Evolutionary conservation across 2,888 invertebrate genomes (phyloP), one percentile per base, ranked within the genome.

Genomic region (Tribolium freemani): DNA sequence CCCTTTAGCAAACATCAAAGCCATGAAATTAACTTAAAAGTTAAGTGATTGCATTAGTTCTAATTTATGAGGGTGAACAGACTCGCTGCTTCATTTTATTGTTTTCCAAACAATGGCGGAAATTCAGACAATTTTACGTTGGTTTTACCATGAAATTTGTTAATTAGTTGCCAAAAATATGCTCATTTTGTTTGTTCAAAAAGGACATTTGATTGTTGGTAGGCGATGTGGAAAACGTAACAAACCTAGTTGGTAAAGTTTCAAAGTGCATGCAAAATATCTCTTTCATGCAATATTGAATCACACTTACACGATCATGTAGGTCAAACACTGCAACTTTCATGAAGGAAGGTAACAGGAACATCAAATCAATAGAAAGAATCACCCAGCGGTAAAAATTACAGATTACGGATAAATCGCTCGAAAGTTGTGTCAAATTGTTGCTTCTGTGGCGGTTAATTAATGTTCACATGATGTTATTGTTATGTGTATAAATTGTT

Each of bases 21-120:
- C 61, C 38, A 50, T 71, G 44, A 44, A 66, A 66, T 71, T 66
- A 56, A 66, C 64, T 66, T 70, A 45, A 54, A 64, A 70, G 54
- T 70, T 66, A 57, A 71, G 66, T 58, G 48, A 66, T 71, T 71
- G 21, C 56, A 66, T 71, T 71, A 71, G 50, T 56, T 66, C 38
- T 57, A 58, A 71, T 66, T 66, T 71, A 66, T 71, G 53, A 26
- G 69, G 51, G 38, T 53, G 61, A 38, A 60, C 20, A 48, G 50
- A 11, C 11, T 51, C 26, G 21, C 50, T 54, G 53, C 30, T 50
- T 63, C n/a, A 56, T 67, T 61, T 61, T 13, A 48, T 21, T 56
- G 67, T 31, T 64, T 64, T 13, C 10, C 26, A 31, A 48, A 48
- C 21, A 60, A 46, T 31, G 44, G 9, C 3, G 9, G 9, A 21